phyloP scores from a whole-genome alignment of 2,797 vertebrate species.

The Pelochelys cantorii region DNA sequence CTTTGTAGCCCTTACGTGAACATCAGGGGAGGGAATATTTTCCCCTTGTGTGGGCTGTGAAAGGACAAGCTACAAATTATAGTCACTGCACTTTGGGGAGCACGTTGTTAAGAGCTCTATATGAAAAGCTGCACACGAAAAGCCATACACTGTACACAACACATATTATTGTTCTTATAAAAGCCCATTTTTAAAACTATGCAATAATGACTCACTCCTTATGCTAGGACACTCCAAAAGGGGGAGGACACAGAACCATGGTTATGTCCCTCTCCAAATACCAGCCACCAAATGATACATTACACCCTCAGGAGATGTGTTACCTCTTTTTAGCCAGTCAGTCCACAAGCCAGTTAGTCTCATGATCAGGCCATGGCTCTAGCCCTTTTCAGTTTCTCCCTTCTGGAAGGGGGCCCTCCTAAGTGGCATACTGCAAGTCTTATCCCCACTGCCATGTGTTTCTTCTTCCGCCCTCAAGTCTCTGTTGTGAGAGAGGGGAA shows the following conservation, averaged over 20 bases:
- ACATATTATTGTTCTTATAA: no score
- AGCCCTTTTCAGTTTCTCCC: not conserved
- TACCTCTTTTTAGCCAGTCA: not conserved
- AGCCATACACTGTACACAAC: not conserved
- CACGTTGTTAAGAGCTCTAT: not conserved
- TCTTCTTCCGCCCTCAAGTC: not conserved
- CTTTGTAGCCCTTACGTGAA: not conserved
- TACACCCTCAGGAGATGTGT: not conserved
- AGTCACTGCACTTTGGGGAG: not conserved
- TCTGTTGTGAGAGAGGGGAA: not conserved
- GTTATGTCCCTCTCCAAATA: not conserved
- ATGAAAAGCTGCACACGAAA: not conserved
- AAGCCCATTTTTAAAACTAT: not conserved
- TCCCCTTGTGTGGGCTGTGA: not conserved
- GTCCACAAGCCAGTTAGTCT: not conserved
- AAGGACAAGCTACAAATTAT: slow-evolving; percentile 16
- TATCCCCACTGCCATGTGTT: not conserved
- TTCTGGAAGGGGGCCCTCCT: not conserved
- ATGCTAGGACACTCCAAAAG: not conserved
- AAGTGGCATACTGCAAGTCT: not conserved
- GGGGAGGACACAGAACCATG: not conserved
- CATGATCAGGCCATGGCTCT: not conserved
- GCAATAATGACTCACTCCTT: not conserved
- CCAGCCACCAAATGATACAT: slow-evolving; percentile 6
- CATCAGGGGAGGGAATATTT: not conserved